Evolutionary conservation across 2,888 invertebrate species (phyloP).

Genomic region (Slavum lentiscoides): DNA sequence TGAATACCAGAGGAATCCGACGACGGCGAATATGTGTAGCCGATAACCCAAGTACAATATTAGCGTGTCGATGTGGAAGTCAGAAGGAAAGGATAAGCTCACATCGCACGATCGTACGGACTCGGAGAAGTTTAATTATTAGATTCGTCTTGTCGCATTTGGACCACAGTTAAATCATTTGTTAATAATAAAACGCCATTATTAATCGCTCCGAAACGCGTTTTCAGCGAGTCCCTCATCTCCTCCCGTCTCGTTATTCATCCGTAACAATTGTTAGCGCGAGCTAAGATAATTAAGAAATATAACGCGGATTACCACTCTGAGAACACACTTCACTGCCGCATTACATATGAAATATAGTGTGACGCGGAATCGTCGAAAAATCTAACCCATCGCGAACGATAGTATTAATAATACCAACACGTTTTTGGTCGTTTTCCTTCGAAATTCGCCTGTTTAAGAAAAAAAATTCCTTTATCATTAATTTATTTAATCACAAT

Average conservation of each 20-base stretch:
- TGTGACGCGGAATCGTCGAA: no score
- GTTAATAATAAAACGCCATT: constrained; percentile 5
- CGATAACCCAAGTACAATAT: not conserved
- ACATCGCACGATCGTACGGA: not conserved
- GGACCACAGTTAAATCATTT: constrained; percentile 8
- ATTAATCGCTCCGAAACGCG: not conserved
- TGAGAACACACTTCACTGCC: not conserved
- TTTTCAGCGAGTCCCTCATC: not conserved
- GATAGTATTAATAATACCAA: no score
- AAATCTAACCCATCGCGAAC: no score
- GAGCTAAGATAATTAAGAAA: constrained; percentile 18
- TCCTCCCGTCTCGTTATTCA: not conserved
- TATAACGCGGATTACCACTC: not conserved
- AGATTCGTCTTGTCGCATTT: constrained; percentile 10
- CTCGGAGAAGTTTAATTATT: constrained; percentile 19
- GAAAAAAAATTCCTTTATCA: no score
- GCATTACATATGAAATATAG: no score
- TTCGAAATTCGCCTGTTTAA: no score
- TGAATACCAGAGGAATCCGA: no score
- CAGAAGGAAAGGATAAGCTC: not conserved
- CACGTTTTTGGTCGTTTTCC: no score
- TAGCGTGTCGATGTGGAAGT: not conserved
- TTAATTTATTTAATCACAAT: no score
- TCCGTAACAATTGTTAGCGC: not conserved
- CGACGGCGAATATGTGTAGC: not conserved